Percentiles rank a stretch among this genome's conserved stretches.
These are phyloP conservation scores for Orthonevra nobilis DNA, from an alignment of 2,888 invertebrate genomes.

Conservation along the genomic window DNA sequence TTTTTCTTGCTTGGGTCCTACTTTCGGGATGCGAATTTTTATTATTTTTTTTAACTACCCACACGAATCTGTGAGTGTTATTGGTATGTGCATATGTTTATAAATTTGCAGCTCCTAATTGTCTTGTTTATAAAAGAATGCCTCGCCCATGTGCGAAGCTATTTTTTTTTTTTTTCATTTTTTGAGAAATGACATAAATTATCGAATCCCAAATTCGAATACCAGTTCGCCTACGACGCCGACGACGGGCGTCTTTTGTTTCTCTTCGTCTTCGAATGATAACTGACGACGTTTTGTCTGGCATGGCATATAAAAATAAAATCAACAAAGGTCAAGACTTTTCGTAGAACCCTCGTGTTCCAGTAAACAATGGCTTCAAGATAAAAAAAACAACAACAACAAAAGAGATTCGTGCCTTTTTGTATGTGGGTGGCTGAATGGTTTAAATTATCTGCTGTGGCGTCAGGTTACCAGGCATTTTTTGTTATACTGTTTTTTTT, in stretches of 20 bases:
- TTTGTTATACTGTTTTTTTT: too few relatives aligned
- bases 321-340: conserved; percentile 46
- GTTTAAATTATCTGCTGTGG: background rate
- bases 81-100: conserved; percentile 13
- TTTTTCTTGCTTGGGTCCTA: conserved; percentile 43
- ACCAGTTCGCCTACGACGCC: conserved; percentile 53
- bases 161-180: background rate
- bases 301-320: conserved; percentile 47
- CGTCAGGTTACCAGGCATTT: background rate
- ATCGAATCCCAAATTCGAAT: conserved; percentile 30
- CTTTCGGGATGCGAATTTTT: conserved; percentile 6
- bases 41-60: conserved; percentile 15
- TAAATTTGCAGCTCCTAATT: conserved; percentile 37
- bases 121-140: conserved; percentile 35
- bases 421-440: background rate
- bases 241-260: conserved; percentile 11
- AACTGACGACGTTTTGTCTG: conserved; percentile 64
- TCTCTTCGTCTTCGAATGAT: conserved; percentile 15
- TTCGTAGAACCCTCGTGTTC: too few relatives aligned
- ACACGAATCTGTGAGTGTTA: conserved; percentile 37
- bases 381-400: conserved; percentile 6
- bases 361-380: background rate
- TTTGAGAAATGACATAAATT: conserved; percentile 34
- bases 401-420: background rate
- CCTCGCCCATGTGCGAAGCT: conserved; percentile 37